Base-by-base conservation (phyloP, 64 coral and sea anemone genomes). In the Montipora sp. region DNA sequence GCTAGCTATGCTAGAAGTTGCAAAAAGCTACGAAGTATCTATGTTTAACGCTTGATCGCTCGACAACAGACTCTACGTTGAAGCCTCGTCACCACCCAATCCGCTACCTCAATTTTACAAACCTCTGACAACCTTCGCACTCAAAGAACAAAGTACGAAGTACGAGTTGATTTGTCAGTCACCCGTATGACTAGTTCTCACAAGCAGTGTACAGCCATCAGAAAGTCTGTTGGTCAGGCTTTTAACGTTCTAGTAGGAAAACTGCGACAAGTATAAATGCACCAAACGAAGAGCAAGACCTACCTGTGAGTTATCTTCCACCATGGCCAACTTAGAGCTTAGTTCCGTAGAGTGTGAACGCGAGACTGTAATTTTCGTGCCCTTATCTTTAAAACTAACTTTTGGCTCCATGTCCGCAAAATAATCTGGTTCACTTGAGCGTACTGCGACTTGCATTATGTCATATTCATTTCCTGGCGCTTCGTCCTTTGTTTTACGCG, bases 381-480 rank as follows among this genome's bases (percentile, higher is more conserved):
- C 80, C 18, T 90, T 75, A 5, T 70, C 89, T n/a, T 69, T 84
- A 69, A 98, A 98, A 48, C 88, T 65, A 36, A 98, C 85, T 1
- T 81, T 15, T 0, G 95, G 95, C 15, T 91, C 79, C 95, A 98
- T 98, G 27, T 98, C 95, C 10, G 95, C 88, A 49, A 98, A 98
- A 27, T 94, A 98, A 77, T 98, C 95, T 5, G 92, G 95, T 49
- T 80, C 92, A 4, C 21, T 88, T 0, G 92, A 84, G 12, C 48
- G 87, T 5, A 98, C 89, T 16, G 63, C 76, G 15, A 98, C 51
- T 58, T 77, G 77, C 43, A 92, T 85, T 20, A 98, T 67, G 24
- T 94, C 83, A 88, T 94, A 98, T 90, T 93, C 91, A 65, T 88
- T 94, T 22, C 95, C 92, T 2, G 90, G 92, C 3, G 59, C 11